These are phyloP conservation scores for Podarcis lilfordi DNA, from an alignment of 2,797 vertebrate genomes.

Conservation along the genomic window DNA sequence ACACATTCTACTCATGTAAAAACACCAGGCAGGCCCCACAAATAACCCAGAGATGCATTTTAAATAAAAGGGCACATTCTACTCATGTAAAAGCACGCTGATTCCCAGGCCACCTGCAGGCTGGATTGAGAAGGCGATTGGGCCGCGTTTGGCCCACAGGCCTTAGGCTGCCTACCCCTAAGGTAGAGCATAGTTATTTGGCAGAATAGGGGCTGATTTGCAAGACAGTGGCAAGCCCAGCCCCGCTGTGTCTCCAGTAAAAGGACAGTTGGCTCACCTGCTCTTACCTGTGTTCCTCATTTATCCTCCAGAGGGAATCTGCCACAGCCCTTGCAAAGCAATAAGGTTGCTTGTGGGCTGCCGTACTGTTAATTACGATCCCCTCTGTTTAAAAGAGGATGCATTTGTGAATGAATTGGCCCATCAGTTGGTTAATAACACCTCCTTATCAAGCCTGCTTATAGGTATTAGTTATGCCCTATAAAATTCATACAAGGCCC, in stretches of 20 bases:
- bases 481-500: slow-evolving; percentile 66
- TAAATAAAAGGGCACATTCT: too few relatives aligned
- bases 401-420: slow-evolving; percentile 64
- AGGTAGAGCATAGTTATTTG: not conserved
- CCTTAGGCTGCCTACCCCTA: too few relatives aligned
- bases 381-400: slow-evolving; percentile 70
- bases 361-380: not conserved
- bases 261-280: not conserved
- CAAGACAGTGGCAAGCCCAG: not conserved
- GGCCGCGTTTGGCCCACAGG: too few relatives aligned
- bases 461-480: slow-evolving; percentile 75
- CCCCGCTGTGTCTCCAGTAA: not conserved
- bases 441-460: slow-evolving; percentile 70
- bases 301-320: not conserved
- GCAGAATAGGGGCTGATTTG: not conserved
- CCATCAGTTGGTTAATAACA: slow-evolving; percentile 67
- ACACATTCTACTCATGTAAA: too few relatives aligned
- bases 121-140: too few relatives aligned
- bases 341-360: not conserved
- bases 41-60: too few relatives aligned
- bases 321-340: too few relatives aligned
- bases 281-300: too few relatives aligned
- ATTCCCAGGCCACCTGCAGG: too few relatives aligned
- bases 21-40: too few relatives aligned
- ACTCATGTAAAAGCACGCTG: too few relatives aligned